Base-by-base conservation (phyloP, 2,797 vertebrate genomes). In the Hybognathus amarus region DNA sequence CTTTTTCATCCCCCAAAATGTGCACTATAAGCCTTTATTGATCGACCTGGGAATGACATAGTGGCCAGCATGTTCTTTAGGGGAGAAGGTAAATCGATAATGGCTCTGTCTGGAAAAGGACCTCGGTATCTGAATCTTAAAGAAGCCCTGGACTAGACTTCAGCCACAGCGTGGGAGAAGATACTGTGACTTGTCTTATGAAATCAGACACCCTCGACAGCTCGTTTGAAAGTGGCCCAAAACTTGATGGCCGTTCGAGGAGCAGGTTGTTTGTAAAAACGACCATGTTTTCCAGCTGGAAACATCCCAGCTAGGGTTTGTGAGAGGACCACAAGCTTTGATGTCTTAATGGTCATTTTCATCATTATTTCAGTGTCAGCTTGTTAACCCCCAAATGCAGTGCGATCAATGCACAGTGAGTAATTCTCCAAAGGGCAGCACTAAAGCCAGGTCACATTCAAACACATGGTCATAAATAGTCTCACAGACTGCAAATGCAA, bases 91-190 rank as follows among this genome's bases (percentile, higher is more conserved):
- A 87, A 94, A 95, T 96, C 95, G 87, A 96, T 96, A 92, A 63
- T 69, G 85, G 88, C 90, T 92, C 89, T 87, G 91, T 90, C 92
- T 95, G 90, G 94, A 94, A 95, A 96, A 93, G 93, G 92, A 95
- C 93, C 94, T 94, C 87, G 38, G 85, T 92, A 96, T 95, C 92
- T n/a, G n/a, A 94, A 96, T 96, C 91, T 87, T 74, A 87, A 89
- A 90, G 90, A 91, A 87, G 90, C 91, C 86, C 71, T 85, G 83
- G 87, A 90, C 82, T 89, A 90, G 90, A 93, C 89, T 91, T 87
- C 82, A 83, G 84, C 88, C 84, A 77, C 88, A 74, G 71, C 79
- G 56, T 83, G 86, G 71, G 80, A 88, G 82, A n/a, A 88, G 85
- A 83, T 80, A 88, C 77, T 68, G 84, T 91, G 86, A 86, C 87